Conservation (phyloP, 2,888 invertebrate genomes). For the Mellilla xanthometata region DNA sequence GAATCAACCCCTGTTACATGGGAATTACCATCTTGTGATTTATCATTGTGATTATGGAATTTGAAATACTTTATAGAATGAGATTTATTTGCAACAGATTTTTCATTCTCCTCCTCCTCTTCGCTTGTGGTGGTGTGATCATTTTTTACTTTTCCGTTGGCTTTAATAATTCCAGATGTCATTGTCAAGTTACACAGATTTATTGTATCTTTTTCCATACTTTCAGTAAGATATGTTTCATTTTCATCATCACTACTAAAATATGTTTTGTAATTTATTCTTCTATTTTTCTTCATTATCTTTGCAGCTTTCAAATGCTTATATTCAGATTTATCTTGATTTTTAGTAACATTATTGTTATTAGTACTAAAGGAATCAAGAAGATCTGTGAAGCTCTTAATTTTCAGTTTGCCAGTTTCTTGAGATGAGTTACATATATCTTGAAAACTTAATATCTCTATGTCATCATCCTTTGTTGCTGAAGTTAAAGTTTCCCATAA, state of each 20-base stretch:
- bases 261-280: too few species aligned
- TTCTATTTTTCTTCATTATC: constrained; percentile 1
- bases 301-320: constrained; percentile 17
- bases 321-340: constrained; percentile 7
- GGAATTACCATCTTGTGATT: neutral
- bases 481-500: constrained; percentile 44
- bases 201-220: neutral
- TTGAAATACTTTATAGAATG: too few species aligned
- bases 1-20: constrained; percentile 1
- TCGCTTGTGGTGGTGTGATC: too few species aligned
- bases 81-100: too few species aligned
- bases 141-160: too few species aligned
- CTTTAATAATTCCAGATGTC: too few species aligned
- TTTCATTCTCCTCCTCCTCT: too few species aligned
- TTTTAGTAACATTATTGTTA: constrained; percentile 21
- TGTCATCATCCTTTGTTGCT: constrained; percentile 14
- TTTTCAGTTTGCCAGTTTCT: constrained; percentile 22
- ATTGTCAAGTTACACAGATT: too few species aligned
- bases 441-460: constrained; percentile 37
- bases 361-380: constrained; percentile 41
- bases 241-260: neutral
- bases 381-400: constrained; percentile 53
- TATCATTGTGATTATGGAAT: neutral
- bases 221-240: neutral
- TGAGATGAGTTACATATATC: constrained; percentile 44